Evolutionary conservation across 2,797 vertebrate genomes (phyloP).

Genomic region (Astyanax mexicanus): DNA sequence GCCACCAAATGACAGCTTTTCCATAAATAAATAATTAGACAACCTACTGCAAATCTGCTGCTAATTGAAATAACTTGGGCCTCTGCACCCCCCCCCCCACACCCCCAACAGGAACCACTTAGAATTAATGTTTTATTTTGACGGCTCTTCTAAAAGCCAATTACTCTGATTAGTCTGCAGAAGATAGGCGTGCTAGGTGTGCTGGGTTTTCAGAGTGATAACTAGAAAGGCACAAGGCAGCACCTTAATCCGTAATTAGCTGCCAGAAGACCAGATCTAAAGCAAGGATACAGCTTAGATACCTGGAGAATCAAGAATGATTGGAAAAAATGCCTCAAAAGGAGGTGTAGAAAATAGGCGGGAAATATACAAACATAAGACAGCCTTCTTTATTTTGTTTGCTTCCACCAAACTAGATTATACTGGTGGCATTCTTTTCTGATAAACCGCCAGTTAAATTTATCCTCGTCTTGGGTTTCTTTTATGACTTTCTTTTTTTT

Average conservation of each 20-base stretch:
- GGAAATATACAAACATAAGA: no score
- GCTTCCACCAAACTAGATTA: no score
- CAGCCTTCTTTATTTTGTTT: no score
- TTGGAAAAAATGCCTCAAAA: no score
- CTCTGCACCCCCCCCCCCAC: not conserved
- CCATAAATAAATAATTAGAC: slow-evolving; percentile 12
- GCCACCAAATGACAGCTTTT: not conserved
- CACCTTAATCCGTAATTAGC: not conserved
- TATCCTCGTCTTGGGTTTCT: no score
- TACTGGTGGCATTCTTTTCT: no score
- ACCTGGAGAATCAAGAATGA: no score
- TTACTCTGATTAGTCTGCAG: slow-evolving; percentile 38
- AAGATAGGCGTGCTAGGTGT: slow-evolving; percentile 4
- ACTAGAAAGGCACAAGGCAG: slow-evolving; percentile 29
- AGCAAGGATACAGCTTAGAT: not conserved
- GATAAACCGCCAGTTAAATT: no score
- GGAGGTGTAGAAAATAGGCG: no score
- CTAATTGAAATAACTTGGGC: slow-evolving; percentile 11
- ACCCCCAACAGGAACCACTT: slow-evolving; percentile 10
- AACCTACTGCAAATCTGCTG: slow-evolving; percentile 1
- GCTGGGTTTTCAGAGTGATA: not conserved
- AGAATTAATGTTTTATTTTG: not conserved
- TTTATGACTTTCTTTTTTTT: no score
- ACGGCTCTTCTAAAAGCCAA: slow-evolving; percentile 12
- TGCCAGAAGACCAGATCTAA: not conserved